Evolutionary conservation across 2,797 vertebrate species (phyloP).

Genomic region (Protosalanx chinensis): DNA sequence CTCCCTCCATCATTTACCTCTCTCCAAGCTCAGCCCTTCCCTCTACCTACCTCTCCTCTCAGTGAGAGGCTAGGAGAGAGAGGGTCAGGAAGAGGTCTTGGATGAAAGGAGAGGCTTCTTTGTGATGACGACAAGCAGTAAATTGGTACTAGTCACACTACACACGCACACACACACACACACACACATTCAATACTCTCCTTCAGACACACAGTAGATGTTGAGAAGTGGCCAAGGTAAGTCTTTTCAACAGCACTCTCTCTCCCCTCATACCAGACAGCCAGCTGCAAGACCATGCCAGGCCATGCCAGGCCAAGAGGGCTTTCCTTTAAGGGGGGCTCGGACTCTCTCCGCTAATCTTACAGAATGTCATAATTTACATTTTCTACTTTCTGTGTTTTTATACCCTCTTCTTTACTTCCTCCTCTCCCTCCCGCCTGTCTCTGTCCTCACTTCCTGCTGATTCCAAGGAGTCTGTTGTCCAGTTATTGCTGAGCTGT

Average conservation of each 20-base stretch:
- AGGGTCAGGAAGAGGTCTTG: background rate
- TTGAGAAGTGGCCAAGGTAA: background rate
- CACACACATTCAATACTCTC: no score
- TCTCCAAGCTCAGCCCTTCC: background rate
- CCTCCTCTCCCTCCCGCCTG: no score
- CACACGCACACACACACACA: background rate
- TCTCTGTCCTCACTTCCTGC: no score
- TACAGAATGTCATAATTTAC: background rate
- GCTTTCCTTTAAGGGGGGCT: background rate
- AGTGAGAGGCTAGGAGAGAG: background rate
- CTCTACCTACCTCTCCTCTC: background rate
- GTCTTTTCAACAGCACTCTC: background rate
- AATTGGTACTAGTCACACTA: background rate
- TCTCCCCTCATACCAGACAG: background rate
- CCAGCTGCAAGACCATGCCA: background rate
- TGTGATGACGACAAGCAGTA: slow-evolving; percentile 6
- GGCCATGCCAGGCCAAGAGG: background rate
- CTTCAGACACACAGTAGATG: background rate
- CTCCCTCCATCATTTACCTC: background rate
- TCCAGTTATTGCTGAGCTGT: background rate
- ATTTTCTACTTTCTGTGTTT: background rate
- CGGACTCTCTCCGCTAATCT: background rate
- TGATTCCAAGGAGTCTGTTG: background rate
- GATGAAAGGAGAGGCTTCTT: slow-evolving; percentile 9
- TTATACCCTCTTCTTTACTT: background rate